Evolutionary conservation across 2,113 vertebrate species (phyloP), one percentile per base, ranked within the genome.

Genomic region (Tragelaphus imberbis): DNA sequence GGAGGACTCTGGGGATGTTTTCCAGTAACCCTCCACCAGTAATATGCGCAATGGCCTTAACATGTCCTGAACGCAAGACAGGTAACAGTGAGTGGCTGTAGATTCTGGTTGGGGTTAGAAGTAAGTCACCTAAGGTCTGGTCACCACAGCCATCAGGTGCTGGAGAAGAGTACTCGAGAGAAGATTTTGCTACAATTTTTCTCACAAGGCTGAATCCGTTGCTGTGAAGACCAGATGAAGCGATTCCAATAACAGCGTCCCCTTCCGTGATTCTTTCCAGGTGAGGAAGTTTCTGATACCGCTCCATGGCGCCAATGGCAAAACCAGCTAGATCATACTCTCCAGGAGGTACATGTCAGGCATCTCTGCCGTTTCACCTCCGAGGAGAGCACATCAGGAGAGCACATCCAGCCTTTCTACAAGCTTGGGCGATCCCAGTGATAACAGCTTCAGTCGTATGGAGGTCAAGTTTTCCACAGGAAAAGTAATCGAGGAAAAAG

Each of bases 331-430:
- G 98, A 98, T 99, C 99, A 5, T 99, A 99, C 95, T 99, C 99
- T 0, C 99, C 99, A 0, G 98, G 96, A 10, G 98, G 53, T 99
- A 99, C 97, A 99, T 99, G 4, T 99, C 99, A 0, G 99, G 99
- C 99, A 99, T 99, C 95, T 99, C 99, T 23, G 99, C 99, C 0
- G 99, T 99, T 96, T 99, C 99, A 3, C 99, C 99, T 40, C 99
- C 99, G 25, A 30, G 92, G 33, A 7, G 7, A 91, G 1, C 99
- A 97, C 99, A 99, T 99, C 99, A 99, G 97, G 65, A 99, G 99
- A 56, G 99, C 99, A 84, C 99, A 99, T 90, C 99, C 99, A 10
- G 99, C 99, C 92, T 98, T 98, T 93, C 97, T 97, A 58, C 99
- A 99, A 6, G 99, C 99, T 79, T 98, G 98, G 0, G 99, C 99